Evolutionary conservation across 2,888 invertebrate genomes (phyloP), one percentile per base, ranked within the genome.

Genomic region (Clusia tigrina): DNA sequence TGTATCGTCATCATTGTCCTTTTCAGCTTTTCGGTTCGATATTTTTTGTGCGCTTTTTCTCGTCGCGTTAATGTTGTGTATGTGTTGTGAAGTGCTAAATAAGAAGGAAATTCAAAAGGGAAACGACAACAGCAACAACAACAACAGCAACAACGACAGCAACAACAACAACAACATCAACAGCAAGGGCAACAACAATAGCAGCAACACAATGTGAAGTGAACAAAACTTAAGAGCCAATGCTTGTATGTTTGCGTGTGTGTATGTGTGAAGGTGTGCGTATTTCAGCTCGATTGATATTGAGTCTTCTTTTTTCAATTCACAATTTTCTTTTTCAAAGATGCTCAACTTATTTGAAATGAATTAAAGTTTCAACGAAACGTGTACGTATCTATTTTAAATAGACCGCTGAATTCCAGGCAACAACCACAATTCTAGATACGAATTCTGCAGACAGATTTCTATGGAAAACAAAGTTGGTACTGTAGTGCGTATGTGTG

Each of bases 71-170:
- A 54, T 46, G 57, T 46, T 48, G 57, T 58, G 62, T 60, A 67
- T 66, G 72, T 78, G 76, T 63, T 74, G 69, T 76, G 78, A 74
- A 72, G 60, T 58, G 58, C 54, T 51, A 62, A 60, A 65, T 56
- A 60, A 26, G 42, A 54, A 32, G 62, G 46, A 60, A 63, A 54
- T 54, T 60, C 20, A 55, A 60, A 57, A 51, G 54, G 48, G 54
- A 56, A 52, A 23, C 37, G n/a, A 15, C 26, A 9, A 38, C 18
- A 46, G 26, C 17, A 58, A 26, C 51, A 32, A 51, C 51, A 51
- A 26, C 18, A 48, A 20, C 42, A 42, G 52, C 54, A 25, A 2
- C n/a, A 54, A 25, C n/a, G n/a, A n/a, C n/a, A n/a, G n/a, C n/a
- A n/a, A n/a, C n/a, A n/a, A n/a, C n/a, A 52, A 23, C 37, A 15